Evolutionary conservation across 2,888 invertebrate genomes (phyloP), one percentile per base, ranked within the genome.

Genomic region (Cabera pusaria): DNA sequence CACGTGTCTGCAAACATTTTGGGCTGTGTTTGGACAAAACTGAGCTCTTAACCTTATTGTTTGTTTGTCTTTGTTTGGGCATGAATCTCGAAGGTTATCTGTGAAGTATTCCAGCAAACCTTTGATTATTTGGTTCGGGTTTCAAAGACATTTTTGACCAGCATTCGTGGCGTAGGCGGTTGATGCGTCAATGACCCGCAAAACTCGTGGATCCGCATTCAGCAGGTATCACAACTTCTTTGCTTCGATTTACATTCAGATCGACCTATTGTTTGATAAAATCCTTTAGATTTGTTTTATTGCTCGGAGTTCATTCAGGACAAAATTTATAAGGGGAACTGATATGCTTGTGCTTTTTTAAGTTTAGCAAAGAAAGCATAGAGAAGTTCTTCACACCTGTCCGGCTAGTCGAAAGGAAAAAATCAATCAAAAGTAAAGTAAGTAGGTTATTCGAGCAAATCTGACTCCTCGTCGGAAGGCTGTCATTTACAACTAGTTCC

Each of bases 401-500:
- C n/a, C n/a, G n/a, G n/a, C n/a, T n/a, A n/a, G n/a, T n/a, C n/a
- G n/a, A n/a, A n/a, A n/a, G n/a, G n/a, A 14, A n/a, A 8, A 8
- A 40, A 23, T 14, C 11, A 39, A 33, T 33, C 34, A 16, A 21
- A 19, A 17, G 37, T 40, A 49, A 53, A 52, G 44, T 56, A 60
- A 62, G 59, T 68, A 56, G 65, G 65, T 64, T 66, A 76, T 74
- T 71, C 64, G 62, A 74, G 70, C 69, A 73, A 75, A 71, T 72
- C 64, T 64, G 71, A 70, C 76, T 79, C 73, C 73, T 83, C 76
- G 70, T 77, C 72, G 73, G 75, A 78, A 82, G 78, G 75, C 79
- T 84, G 87, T 87, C 84, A 86, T 83, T 83, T 80, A 86, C 86
- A 83, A 88, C 86, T 87, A 88, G 88, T 86, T 88, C 85, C 78